Evolutionary conservation across 2,113 vertebrate genomes (phyloP), one percentile per base, ranked within the genome.

Genomic region (Mirounga angustirostris): DNA sequence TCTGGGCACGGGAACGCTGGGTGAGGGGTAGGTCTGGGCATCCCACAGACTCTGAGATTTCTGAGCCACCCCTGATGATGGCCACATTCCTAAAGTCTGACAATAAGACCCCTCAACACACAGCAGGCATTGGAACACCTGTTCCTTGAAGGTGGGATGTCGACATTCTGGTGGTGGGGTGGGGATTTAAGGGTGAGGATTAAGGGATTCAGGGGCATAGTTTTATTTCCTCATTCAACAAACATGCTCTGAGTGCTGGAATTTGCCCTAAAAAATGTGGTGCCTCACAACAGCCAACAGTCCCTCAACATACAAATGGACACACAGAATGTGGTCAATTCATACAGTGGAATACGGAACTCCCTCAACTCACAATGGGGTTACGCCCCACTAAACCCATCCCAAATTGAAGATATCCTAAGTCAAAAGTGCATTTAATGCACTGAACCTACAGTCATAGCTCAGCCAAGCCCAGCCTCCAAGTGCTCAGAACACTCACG

Each of bases 271-370:
- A 24, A 28, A 81, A 86, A 19, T 4, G 0, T 19, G 24, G 19
- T 15, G 10, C 33, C 28, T 59, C 40, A 3, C 5, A 43, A 15
- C 7, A 18, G 40, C 28, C 63, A 76, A 16, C 9, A 4, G 22
- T 10, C 40, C n/a, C 5, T 7, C 14, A 7, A 9, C 2, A 28
- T n/a, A 26, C 0, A 30, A 33, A 50, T 1, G 5, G 40, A 16
- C 0, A 19, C 7, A 54, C 2, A 2, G 2, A 11, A 11, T 0
- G 1, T 9, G 22, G 58, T 30, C 18, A 1, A 0, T 4, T 12
- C 13, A 7, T 0, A 4, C 4, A 0, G 2, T 0, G 3, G 61
- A 46, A 0, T 1, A 18, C 1, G 24, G 73, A 9, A 4, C 43
- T 16, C 26, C 43, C 73, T 50, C 43, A 76, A 16, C 13, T 46